Conservation (phyloP, 2,888 invertebrate genomes). For the Cantharis flavilabris region DNA sequence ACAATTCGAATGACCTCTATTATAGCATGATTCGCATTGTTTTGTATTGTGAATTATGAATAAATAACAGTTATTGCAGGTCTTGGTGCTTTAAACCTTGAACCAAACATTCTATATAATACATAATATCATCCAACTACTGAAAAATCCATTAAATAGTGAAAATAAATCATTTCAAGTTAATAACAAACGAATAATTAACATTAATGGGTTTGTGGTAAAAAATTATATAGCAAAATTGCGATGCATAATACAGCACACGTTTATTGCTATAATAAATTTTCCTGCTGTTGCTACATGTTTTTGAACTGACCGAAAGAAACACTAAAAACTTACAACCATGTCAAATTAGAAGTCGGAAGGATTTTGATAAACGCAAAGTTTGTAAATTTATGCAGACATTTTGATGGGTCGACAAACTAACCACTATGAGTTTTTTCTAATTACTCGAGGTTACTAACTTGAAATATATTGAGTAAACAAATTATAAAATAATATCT, state of each 20-base stretch:
- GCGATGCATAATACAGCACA: background rate
- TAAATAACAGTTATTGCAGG: constrained; percentile 3
- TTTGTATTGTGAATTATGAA: background rate
- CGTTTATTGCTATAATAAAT: background rate
- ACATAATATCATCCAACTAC: no score
- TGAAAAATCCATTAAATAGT: background rate
- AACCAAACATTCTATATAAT: background rate
- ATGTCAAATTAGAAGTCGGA: background rate
- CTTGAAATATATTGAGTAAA: background rate
- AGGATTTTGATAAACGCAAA: background rate
- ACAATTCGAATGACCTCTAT: background rate
- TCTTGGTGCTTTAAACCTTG: background rate
- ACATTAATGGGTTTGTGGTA: background rate
- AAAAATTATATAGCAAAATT: no score
- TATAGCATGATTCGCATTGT: background rate
- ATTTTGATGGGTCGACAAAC: background rate
- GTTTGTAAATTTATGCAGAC: background rate
- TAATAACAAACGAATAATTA: background rate
- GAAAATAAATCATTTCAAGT: background rate
- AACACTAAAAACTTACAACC: background rate
- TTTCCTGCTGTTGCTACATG: background rate
- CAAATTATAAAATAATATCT: background rate
- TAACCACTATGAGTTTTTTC: background rate
- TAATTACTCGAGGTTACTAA: background rate
- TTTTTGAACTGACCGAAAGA: background rate